Evolutionary conservation across 2,888 invertebrate species (phyloP).

Genomic region (Dendrolimus houi): DNA sequence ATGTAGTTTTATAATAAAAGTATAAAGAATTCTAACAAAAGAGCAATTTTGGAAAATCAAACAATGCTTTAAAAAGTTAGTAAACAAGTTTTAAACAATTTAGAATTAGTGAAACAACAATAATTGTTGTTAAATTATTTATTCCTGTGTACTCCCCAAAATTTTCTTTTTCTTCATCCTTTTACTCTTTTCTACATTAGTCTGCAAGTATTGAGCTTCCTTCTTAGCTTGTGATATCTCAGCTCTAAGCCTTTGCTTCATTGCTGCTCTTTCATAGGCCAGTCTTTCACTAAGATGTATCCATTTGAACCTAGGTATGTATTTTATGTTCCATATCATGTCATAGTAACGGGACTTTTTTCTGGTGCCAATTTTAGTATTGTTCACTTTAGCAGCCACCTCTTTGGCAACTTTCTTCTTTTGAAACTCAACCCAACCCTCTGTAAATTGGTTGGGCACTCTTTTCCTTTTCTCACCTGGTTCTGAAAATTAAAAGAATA

Average conservation of each 20-base stretch:
- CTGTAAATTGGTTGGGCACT: constrained; percentile 83
- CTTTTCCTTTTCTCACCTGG: constrained; percentile 71
- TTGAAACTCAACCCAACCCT: constrained; percentile 97
- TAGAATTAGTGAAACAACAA: too few relatives aligned
- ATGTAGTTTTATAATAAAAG: too few relatives aligned
- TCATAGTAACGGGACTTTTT: constrained; percentile 93
- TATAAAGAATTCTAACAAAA: too few relatives aligned
- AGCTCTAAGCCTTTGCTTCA: constrained; percentile 88
- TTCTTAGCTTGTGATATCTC: constrained; percentile 95
- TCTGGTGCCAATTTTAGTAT: constrained; percentile 88
- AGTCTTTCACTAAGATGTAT: constrained; percentile 94
- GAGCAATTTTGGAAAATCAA: too few relatives aligned
- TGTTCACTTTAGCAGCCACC: constrained; percentile 90
- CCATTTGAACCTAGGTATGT: constrained; percentile 97
- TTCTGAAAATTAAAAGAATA: constrained; percentile 30
- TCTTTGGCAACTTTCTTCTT: constrained; percentile 91
- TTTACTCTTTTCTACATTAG: constrained; percentile 87
- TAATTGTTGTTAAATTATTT: not conserved
- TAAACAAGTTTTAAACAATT: too few relatives aligned
- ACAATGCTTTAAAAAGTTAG: too few relatives aligned
- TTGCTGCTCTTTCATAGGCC: constrained; percentile 93
- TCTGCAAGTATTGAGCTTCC: constrained; percentile 91
- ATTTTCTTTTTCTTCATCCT: constrained; percentile 74
- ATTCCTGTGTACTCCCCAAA: constrained; percentile 9
- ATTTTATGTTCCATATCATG: constrained; percentile 97